These are phyloP conservation scores for Acanthochromis polyacanthus DNA, from an alignment of 2,113 vertebrate species.

Conservation along the genomic window DNA sequence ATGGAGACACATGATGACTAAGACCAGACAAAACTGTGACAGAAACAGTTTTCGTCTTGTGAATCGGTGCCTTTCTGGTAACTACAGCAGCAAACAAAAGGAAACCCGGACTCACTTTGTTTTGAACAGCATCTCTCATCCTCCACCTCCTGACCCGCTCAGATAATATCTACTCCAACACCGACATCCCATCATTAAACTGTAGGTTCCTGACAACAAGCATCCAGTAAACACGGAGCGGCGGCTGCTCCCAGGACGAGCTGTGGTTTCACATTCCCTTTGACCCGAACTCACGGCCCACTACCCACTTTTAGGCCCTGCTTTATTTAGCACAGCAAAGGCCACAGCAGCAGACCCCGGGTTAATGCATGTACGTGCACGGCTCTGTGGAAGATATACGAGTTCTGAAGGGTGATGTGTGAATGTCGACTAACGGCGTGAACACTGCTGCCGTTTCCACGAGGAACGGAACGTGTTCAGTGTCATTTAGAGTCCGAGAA, in stretches of 20 bases:
- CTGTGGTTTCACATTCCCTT: slow-evolving; percentile 77
- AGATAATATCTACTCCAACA: slow-evolving; percentile 43
- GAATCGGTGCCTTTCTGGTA: too few species aligned
- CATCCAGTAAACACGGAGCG: slow-evolving; percentile 63
- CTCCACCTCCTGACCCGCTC: slow-evolving; percentile 31
- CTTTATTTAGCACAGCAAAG: slow-evolving; percentile 76
- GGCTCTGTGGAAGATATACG: slow-evolving; percentile 27
- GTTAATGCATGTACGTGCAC: slow-evolving; percentile 62
- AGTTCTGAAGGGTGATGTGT: slow-evolving; percentile 33
- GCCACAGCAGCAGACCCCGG: slow-evolving; percentile 55
- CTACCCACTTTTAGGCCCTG: slow-evolving; percentile 73
- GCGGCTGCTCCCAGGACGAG: slow-evolving; percentile 51
- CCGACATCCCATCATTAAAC: slow-evolving; percentile 45
- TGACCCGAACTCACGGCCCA: slow-evolving; percentile 69
- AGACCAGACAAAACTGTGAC: too few species aligned
- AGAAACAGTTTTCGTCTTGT: too few species aligned
- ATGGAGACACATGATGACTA: too few species aligned
- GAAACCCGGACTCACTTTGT: slow-evolving; percentile 6
- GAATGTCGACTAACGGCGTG: slow-evolving; percentile 21
- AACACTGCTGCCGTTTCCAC: slow-evolving; percentile 8
- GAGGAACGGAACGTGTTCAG: slow-evolving; percentile 3
- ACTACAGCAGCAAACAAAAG: background rate
- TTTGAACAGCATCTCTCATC: slow-evolving; percentile 32
- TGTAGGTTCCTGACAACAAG: slow-evolving; percentile 47
- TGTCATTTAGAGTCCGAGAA: background rate